Evolutionary conservation across 2,113 vertebrate genomes (phyloP).

Genomic region (Sardina pilchardus): DNA sequence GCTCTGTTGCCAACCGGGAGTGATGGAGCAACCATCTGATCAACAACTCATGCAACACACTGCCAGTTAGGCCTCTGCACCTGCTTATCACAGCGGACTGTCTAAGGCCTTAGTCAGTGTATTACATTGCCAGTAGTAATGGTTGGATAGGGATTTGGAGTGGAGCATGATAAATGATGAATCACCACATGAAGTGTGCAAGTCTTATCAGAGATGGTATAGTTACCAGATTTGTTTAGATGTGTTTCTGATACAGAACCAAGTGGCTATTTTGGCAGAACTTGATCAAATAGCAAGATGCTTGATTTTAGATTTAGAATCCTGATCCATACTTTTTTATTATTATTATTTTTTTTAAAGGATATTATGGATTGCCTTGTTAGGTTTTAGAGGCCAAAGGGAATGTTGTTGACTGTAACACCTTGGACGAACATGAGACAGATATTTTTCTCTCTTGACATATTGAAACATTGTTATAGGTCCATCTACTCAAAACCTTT

Average conservation of each 20-base stretch:
- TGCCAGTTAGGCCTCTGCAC: background rate
- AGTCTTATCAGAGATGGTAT: background rate
- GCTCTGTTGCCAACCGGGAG: background rate
- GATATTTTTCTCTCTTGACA: no score
- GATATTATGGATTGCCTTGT: no score
- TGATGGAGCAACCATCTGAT: slow-evolving; percentile 17
- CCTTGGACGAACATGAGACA: no score
- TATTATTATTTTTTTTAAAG: no score
- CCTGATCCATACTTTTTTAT: no score
- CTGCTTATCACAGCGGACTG: background rate
- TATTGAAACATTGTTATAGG: no score
- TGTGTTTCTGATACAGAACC: background rate
- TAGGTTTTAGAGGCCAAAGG: no score
- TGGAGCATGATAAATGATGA: background rate
- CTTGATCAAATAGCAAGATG: background rate
- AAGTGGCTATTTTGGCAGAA: background rate
- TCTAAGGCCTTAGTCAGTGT: background rate
- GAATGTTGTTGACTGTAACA: no score
- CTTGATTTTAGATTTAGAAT: background rate
- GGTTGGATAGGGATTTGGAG: background rate
- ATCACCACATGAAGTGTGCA: background rate
- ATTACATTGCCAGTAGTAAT: background rate
- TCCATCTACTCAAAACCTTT: no score
- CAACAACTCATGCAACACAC: background rate
- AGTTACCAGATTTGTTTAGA: background rate